Percentiles rank a stretch among this genome's conserved stretches.
These are phyloP conservation scores for Pseudochromis fuscus DNA, from an alignment of 2,797 vertebrate species.

Conservation along the genomic window DNA sequence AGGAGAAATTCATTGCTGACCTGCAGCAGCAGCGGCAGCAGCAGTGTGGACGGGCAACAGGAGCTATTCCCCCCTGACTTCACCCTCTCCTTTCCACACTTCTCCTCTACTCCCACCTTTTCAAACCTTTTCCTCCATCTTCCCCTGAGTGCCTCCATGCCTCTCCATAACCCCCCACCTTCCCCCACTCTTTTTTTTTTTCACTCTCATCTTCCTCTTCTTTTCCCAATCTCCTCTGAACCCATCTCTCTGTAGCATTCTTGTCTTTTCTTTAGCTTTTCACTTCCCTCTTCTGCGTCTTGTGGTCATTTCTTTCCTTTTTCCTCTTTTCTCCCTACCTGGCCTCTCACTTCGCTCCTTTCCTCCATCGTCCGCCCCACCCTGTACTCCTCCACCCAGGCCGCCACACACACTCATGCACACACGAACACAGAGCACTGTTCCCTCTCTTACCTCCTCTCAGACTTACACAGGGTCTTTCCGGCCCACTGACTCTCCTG, in stretches of 20 bases:
- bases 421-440: slow-evolving; percentile 16
- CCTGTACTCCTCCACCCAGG: slow-evolving; percentile 38
- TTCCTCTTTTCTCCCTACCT: slow-evolving; percentile 42
- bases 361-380: slow-evolving; percentile 28
- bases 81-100: slow-evolving; percentile 75
- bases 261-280: slow-evolving; percentile 56
- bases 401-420: slow-evolving; percentile 36
- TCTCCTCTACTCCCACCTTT: slow-evolving; percentile 79
- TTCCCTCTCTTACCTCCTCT: slow-evolving; percentile 64
- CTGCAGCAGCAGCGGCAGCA: slow-evolving; percentile 50
- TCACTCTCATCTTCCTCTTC: slow-evolving; percentile 27
- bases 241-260: slow-evolving; percentile 22
- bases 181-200: slow-evolving; percentile 39
- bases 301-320: slow-evolving; percentile 46
- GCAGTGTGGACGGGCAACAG: slow-evolving; percentile 64
- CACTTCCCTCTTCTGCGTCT: slow-evolving; percentile 51
- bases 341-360: slow-evolving; percentile 43
- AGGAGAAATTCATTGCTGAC: slow-evolving; percentile 76
- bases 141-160: slow-evolving; percentile 70
- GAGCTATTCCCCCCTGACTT: slow-evolving; percentile 74
- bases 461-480: slow-evolving; percentile 78
- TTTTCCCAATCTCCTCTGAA: slow-evolving; percentile 22
- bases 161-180: slow-evolving; percentile 49
- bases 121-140: slow-evolving; percentile 71
- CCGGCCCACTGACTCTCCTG: slow-evolving; percentile 76